Evolutionary conservation across 2,797 vertebrate species (phyloP).

Genomic region (Tauraco hartlaubi): DNA sequence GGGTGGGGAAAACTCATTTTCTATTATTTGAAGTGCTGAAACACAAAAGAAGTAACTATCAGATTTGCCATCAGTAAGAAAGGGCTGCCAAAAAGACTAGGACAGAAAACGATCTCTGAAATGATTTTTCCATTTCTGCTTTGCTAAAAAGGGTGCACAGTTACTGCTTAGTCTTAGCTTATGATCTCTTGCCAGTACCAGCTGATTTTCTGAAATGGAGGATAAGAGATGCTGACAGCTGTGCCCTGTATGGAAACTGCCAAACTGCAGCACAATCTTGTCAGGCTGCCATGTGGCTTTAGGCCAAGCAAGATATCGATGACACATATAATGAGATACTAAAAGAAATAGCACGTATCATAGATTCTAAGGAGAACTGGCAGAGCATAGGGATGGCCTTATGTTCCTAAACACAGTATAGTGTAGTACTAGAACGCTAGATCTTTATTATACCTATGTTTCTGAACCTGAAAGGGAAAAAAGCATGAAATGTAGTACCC

Average conservation of each 20-base stretch:
- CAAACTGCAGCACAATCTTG: constrained; percentile 71
- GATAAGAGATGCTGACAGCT: constrained; percentile 81
- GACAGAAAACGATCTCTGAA: constrained; percentile 23
- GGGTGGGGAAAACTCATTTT: constrained; percentile 40
- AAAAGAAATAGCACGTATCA: constrained; percentile 70
- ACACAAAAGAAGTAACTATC: constrained; percentile 36
- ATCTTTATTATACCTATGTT: background rate
- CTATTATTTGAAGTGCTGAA: constrained; percentile 34
- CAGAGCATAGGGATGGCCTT: constrained; percentile 53
- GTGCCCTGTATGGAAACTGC: constrained; percentile 75
- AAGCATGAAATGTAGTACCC: background rate
- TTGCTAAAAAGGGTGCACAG: constrained; percentile 66
- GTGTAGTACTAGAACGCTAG: background rate
- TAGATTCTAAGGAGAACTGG: constrained; percentile 62
- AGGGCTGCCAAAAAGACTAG: constrained; percentile 48
- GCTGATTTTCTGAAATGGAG: constrained; percentile 78
- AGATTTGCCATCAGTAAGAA: constrained; percentile 50
- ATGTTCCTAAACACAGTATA: background rate
- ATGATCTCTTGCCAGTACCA: constrained; percentile 79
- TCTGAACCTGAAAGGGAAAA: background rate
- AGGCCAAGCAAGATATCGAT: constrained; percentile 75
- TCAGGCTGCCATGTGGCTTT: constrained; percentile 72
- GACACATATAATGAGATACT: constrained; percentile 68
- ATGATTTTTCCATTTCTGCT: constrained; percentile 65
- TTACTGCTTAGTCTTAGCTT: constrained; percentile 72